phyloP scores from a whole-genome alignment of 2,113 vertebrate species.

The Myocastor coypus region DNA sequence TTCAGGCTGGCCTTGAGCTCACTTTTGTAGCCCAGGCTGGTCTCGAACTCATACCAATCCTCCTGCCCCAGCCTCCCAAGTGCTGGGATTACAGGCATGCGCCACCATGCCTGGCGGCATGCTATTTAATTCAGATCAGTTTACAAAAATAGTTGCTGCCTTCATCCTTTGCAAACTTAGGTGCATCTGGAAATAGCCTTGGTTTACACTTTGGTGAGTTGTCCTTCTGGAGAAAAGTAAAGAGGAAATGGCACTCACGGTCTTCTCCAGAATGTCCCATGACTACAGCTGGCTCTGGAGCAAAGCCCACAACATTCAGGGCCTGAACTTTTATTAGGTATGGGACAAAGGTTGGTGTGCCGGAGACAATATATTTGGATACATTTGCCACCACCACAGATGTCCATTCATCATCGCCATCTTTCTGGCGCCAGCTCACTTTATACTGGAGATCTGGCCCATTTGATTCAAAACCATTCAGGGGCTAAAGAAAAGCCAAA shows the following conservation, averaged over 20 bases:
- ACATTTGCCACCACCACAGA: conserved; percentile 93
- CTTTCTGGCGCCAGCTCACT: conserved; percentile 96
- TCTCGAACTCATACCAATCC: too few relatives aligned
- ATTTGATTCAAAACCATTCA: conserved; percentile 93
- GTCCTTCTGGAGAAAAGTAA: not conserved
- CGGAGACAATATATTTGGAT: conserved; percentile 95
- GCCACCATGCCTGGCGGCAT: too few relatives aligned
- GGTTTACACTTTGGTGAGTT: not conserved
- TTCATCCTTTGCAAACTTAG: not conserved
- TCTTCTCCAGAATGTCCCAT: conserved; percentile 96
- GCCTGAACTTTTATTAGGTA: conserved; percentile 97
- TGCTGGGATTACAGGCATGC: too few relatives aligned
- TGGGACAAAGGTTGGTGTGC: conserved; percentile 94
- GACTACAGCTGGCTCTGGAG: conserved; percentile 90
- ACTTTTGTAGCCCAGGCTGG: too few relatives aligned
- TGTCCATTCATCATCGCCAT: conserved; percentile 92
- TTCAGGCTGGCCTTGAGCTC: too few relatives aligned
- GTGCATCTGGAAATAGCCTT: not conserved
- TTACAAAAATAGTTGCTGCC: not conserved
- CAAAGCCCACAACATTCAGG: conserved; percentile 92
- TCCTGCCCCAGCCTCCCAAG: too few relatives aligned
- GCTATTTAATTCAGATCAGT: conserved; percentile 11
- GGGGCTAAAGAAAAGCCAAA: conserved; percentile 88
- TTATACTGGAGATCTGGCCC: conserved; percentile 95
- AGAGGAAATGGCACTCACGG: conserved; percentile 88